These are phyloP conservation scores for Alces alces DNA, from an alignment of 2,113 vertebrate species.

Conservation along the genomic window DNA sequence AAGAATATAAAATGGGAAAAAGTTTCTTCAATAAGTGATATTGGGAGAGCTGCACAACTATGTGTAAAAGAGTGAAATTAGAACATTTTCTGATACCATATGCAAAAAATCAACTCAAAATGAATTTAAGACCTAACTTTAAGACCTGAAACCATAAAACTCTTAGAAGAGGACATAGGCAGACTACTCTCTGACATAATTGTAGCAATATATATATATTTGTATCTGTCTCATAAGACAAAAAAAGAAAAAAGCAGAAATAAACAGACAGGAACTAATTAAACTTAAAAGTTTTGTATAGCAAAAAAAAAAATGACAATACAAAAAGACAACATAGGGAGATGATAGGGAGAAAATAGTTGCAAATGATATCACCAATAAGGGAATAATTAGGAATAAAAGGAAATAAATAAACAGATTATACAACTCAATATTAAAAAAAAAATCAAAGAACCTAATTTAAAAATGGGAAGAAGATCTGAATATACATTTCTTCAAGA, in stretches of 20 bases:
- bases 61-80: background rate
- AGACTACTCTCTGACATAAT: background rate
- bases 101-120: background rate
- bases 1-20: background rate
- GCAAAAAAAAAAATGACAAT: background rate
- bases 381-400: background rate
- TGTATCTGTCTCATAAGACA: background rate
- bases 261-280: background rate
- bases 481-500: background rate
- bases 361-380: background rate
- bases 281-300: background rate
- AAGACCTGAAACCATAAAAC: background rate
- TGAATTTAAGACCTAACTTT: background rate
- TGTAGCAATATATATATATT: background rate
- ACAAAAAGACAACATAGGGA: background rate
- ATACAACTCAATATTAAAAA: background rate
- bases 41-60: background rate
- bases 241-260: background rate
- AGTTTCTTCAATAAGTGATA: background rate
- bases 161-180: background rate
- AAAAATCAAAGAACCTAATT: background rate
- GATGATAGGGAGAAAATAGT: background rate
- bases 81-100: background rate
- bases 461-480: background rate
- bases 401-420: background rate